Evolutionary conservation across 2,113 vertebrate species (phyloP).

Genomic region (Crotalus tigris): DNA sequence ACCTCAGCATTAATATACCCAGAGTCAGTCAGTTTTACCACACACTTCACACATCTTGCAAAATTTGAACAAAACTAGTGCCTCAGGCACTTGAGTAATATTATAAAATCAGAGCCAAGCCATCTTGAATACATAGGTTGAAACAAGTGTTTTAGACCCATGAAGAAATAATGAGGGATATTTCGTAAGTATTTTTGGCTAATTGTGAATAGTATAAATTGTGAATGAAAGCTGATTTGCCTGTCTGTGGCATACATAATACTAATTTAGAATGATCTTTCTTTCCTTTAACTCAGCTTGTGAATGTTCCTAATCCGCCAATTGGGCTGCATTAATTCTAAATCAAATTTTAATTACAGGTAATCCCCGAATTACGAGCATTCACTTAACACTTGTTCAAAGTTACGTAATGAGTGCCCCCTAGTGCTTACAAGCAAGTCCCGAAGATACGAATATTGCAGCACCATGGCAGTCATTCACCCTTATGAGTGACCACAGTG

Average conservation of each 20-base stretch:
- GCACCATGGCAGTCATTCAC: too few relatives aligned
- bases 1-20: neutral
- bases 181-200: neutral
- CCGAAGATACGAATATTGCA: too few relatives aligned
- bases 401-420: too few relatives aligned
- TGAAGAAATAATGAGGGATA: neutral
- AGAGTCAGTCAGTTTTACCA: neutral
- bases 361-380: too few relatives aligned
- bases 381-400: too few relatives aligned
- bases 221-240: slow-evolving; percentile 4
- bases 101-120: neutral
- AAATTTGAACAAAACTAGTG: neutral
- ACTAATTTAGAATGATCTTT: neutral
- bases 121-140: neutral
- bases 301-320: neutral
- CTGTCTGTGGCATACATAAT: neutral
- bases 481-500: too few relatives aligned
- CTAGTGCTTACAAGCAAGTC: too few relatives aligned
- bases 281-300: neutral
- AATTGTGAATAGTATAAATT: neutral
- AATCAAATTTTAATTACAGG: neutral
- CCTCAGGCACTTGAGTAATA: neutral
- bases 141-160: slow-evolving; percentile 6
- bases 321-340: neutral
- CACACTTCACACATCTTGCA: neutral